Evolutionary conservation across 2,797 vertebrate species (phyloP), one percentile per base, ranked within the genome.

Genomic region (Chaunax sp.): DNA sequence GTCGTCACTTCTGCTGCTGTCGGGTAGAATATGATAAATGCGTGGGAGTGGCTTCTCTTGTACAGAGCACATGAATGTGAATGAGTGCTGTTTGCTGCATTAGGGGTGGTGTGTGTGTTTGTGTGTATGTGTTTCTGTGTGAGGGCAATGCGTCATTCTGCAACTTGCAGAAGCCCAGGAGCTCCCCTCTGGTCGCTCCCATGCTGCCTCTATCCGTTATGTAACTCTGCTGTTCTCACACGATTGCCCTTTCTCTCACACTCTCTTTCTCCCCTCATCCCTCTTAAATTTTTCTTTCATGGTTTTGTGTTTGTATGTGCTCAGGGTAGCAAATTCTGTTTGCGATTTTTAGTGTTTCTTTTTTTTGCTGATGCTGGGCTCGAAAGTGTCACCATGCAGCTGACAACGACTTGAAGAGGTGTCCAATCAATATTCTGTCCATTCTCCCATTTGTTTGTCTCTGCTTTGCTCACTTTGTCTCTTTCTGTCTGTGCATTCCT

Each of bases 181-280:
- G 88, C 89, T 89, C 80, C 88, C 87, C 78, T 83, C 68, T 78
- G 83, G 87, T 87, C 79, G 71, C 89, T 86, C 77, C 78, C 85
- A 85, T 91, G 85, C 85, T 87, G 85, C 80, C 72, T 75, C 69
- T 67, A 15, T 53, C 56, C 4, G 61, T 92, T 92, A 90, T 78
- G 78, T 88, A 92, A 91, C 81, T 5, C 49, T 75, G 71, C 80
- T 86, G 69, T 82, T 90, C 81, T 85, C 74, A 81, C 83, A 75
- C 78, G 52, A n/a, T 81, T 66, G 37, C 74, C 55, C 68, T 78
- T 57, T 74, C 54, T 66, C 63, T 63, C 65, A 11, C 67, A 44
- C 75, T 33, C 51, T 45, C 57, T 46, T 55, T 38, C 55, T 55
- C 40, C 53, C 50, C 47, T 68, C 58, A 62, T 75, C 62, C 45